Percentiles rank a stretch among this genome's conserved stretches.
Conservation (phyloP, 2,888 invertebrate species). For the Palloptera scutellata region DNA sequence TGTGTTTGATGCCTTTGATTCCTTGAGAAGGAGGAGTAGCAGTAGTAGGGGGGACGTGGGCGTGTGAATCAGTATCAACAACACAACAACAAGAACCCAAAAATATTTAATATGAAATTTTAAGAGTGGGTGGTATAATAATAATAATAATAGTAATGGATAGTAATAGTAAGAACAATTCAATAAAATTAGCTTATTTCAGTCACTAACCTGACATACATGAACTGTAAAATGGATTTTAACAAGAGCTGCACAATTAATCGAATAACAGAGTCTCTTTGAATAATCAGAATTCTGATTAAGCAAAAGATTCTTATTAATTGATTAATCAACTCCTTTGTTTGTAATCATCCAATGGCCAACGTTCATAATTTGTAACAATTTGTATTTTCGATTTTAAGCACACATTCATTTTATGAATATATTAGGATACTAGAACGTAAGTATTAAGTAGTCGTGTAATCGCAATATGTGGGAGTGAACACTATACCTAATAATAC, state of each 20-base stretch:
- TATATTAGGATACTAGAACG: not conserved
- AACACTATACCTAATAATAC: not conserved
- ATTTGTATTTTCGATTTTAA: not conserved
- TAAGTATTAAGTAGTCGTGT: not conserved
- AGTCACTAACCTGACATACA: no score
- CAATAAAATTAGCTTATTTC: no score
- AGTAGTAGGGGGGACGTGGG: no score
- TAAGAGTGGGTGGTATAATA: not conserved
- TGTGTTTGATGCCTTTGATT: no score
- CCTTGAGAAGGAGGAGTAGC: no score
- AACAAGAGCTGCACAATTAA: no score
- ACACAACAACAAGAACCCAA: slow-evolving; percentile 2
- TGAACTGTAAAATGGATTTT: no score
- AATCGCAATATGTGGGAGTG: not conserved
- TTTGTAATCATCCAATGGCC: not conserved
- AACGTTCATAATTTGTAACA: not conserved
- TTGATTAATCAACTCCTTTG: no score
- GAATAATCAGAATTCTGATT: no score
- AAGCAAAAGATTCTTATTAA: no score
- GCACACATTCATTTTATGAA: slow-evolving; percentile 1
- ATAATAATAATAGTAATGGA: not conserved
- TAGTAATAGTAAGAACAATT: no score
- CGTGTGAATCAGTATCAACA: not conserved
- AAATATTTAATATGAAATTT: slow-evolving; percentile 4
- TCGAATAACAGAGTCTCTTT: no score